phyloP scores from a whole-genome alignment of 2,113 vertebrate species.

The Lagopus muta region DNA sequence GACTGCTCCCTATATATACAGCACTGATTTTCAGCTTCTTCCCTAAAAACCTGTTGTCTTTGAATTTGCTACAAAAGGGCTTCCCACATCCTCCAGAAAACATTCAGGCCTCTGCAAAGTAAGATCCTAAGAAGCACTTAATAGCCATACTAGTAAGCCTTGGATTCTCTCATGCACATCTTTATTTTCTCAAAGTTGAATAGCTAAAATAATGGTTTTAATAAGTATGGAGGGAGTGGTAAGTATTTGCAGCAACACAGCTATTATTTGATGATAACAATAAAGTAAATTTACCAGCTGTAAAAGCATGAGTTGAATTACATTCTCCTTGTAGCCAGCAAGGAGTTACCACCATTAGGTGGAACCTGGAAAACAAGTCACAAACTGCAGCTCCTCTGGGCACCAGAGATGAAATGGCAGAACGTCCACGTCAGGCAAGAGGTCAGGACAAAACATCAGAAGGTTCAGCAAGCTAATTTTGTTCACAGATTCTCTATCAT shows the following conservation, averaged over 20 bases:
- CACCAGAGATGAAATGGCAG: background rate
- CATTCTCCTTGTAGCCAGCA: background rate
- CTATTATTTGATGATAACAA: background rate
- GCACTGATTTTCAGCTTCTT: background rate
- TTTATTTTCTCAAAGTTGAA: background rate
- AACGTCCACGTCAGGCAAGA: background rate
- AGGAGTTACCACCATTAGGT: background rate
- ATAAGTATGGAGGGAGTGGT: background rate
- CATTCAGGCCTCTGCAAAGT: rapidly evolving
- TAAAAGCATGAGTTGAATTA: background rate
- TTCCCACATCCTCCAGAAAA: background rate
- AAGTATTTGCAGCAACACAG: background rate
- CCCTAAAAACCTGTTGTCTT: no score
- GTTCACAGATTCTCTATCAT: background rate
- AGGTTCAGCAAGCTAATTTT: rapidly evolving
- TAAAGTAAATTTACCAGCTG: background rate
- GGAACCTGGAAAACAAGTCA: background rate
- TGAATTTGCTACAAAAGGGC: background rate
- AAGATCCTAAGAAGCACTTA: background rate
- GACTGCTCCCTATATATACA: rapidly evolving
- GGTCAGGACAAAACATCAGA: background rate
- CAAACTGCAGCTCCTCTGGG: rapidly evolving
- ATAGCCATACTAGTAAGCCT: background rate
- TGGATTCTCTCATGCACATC: background rate
- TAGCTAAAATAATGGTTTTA: background rate